Conservation (phyloP, 2,797 vertebrate species). For the Picus viridis region DNA sequence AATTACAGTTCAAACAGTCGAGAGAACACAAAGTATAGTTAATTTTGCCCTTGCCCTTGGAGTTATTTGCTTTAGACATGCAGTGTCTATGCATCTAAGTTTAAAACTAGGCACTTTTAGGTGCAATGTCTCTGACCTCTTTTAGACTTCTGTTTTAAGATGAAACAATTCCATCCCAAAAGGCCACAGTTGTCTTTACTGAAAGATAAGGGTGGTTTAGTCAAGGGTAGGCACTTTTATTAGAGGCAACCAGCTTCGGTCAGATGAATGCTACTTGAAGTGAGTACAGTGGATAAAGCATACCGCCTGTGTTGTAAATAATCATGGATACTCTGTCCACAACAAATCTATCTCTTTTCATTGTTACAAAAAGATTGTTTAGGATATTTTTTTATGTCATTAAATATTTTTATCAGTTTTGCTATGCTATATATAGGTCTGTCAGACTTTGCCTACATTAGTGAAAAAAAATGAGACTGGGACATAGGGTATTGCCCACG, state of each 20-base stretch:
- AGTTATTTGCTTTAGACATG: background rate
- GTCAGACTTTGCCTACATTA: background rate
- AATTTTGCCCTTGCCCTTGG: background rate
- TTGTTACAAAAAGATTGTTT: background rate
- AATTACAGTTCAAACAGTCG: background rate
- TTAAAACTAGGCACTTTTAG: background rate
- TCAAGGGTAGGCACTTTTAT: background rate
- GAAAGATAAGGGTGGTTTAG: background rate
- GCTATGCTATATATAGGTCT: rapidly evolving
- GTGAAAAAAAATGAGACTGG: background rate
- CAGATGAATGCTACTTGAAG: background rate
- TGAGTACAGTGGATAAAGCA: background rate
- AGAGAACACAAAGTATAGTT: background rate
- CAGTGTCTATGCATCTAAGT: background rate
- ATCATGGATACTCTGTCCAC: background rate
- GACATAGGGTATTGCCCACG: background rate
- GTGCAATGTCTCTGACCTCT: background rate
- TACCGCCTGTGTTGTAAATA: background rate
- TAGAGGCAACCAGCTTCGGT: background rate
- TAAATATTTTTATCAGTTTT: background rate
- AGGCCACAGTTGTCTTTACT: background rate
- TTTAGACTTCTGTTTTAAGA: background rate
- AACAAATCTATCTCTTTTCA: background rate
- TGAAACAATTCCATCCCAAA: background rate
- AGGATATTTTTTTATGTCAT: background rate